These are phyloP conservation scores for Drosophila neonasuta DNA, from an alignment of 2,888 invertebrate genomes.

Conservation along the genomic window DNA sequence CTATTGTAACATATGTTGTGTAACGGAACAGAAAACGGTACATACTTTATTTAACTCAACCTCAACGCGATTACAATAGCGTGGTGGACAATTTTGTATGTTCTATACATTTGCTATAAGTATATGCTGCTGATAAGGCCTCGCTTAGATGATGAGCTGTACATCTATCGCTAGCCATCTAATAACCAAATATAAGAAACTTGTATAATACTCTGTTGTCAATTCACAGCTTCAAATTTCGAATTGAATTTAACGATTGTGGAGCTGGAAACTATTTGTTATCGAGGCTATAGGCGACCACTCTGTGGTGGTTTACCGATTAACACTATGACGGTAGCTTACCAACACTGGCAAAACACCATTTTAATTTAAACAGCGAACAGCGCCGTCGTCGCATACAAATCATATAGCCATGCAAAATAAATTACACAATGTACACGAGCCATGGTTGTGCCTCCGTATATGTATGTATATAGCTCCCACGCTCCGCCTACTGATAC, in stretches of 20 bases:
- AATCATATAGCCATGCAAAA: constrained; percentile 33
- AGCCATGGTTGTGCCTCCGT: constrained; percentile 56
- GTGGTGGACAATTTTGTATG: constrained; percentile 43
- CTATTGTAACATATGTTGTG: constrained; percentile 26
- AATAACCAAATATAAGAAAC: constrained; percentile 43
- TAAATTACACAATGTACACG: constrained; percentile 75
- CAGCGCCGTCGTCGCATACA: neutral
- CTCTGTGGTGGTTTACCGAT: constrained; percentile 34
- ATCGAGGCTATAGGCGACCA: constrained; percentile 18
- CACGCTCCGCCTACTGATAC: constrained; percentile 63
- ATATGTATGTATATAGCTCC: constrained; percentile 34
- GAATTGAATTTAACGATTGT: constrained; percentile 4
- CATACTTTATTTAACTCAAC: constrained; percentile 71
- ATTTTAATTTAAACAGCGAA: constrained; percentile 12
- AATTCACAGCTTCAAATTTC: constrained; percentile 4
- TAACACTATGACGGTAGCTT: neutral
- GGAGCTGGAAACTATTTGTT: neutral
- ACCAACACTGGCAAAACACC: constrained; percentile 12
- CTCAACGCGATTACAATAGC: constrained; percentile 65
- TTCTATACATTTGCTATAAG: constrained; percentile 40
- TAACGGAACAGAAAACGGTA: constrained; percentile 72
- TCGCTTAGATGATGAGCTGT: constrained; percentile 53
- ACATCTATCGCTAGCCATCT: constrained; percentile 50
- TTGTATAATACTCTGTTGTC: constrained; percentile 13
- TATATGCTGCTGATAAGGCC: constrained; percentile 49